Evolutionary conservation across 2,113 vertebrate species (phyloP).

Genomic region (Thryonomys swinderianus): DNA sequence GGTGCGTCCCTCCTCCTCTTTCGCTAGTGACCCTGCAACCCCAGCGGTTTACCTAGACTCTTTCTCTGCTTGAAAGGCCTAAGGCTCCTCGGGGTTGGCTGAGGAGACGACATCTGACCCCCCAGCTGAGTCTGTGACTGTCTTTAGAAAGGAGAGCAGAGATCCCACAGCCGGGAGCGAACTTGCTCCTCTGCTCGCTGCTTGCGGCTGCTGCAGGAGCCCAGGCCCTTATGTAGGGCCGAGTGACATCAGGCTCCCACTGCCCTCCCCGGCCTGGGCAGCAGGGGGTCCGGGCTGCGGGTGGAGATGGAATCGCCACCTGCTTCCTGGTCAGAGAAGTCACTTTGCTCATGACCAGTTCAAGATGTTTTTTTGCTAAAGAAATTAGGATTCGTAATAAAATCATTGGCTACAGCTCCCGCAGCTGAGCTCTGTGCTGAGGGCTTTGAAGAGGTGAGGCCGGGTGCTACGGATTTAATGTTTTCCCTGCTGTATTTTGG

Average conservation of each 20-base stretch:
- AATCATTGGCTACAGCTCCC: neutral
- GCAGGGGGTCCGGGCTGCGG: neutral
- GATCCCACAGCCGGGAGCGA: neutral
- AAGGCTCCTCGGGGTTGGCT: conserved; percentile 76
- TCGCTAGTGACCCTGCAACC: neutral
- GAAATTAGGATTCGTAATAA: neutral
- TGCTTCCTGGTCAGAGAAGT: conserved; percentile 5
- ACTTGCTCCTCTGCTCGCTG: neutral
- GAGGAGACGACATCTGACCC: conserved; percentile 85
- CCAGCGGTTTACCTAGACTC: conserved; percentile 87
- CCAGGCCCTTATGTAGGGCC: conserved; percentile 21
- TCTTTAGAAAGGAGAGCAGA: neutral
- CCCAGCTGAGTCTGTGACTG: conserved; percentile 10
- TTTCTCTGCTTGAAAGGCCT: conserved; percentile 92
- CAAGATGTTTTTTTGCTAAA: conserved; percentile 10
- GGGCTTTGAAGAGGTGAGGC: neutral
- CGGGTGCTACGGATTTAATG: neutral
- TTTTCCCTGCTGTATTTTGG: neutral
- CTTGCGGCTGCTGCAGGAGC: neutral
- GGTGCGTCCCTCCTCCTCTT: fast-evolving
- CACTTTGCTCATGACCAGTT: conserved; percentile 5
- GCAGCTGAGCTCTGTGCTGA: neutral
- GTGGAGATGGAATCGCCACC: neutral
- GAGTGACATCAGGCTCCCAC: conserved; percentile 34
- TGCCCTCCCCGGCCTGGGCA: neutral